A percentile compares a stretch with the other conserved stretches of the same genome.
Conservation (phyloP, 2,888 invertebrate genomes). For the Noctua comes region DNA sequence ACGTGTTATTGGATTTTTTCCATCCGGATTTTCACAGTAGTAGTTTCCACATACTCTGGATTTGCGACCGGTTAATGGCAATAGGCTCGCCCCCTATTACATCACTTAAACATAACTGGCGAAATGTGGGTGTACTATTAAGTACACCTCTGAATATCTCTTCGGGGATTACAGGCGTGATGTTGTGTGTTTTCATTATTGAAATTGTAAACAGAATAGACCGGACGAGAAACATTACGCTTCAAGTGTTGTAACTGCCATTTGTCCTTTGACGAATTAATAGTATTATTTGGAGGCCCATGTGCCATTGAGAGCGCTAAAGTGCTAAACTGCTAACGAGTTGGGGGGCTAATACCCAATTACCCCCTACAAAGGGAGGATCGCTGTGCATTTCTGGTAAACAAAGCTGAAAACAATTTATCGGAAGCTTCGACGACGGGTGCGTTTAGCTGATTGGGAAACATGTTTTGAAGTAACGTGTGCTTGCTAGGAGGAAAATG, state of each 20-base stretch:
- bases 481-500: neutral
- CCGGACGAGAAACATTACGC: neutral
- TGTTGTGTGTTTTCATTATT: too few relatives aligned
- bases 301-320: too few relatives aligned
- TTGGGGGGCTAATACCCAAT: constrained; percentile 12
- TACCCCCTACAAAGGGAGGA: neutral
- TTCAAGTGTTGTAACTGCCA: neutral
- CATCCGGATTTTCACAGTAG: too few relatives aligned
- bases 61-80: too few relatives aligned
- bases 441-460: neutral
- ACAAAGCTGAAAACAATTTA: constrained; percentile 16
- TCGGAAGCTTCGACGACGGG: neutral
- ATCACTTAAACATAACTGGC: too few relatives aligned
- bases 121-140: too few relatives aligned
- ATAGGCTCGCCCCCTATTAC: too few relatives aligned
- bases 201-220: neutral
- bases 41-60: too few relatives aligned
- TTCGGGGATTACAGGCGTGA: too few relatives aligned
- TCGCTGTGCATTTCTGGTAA: neutral
- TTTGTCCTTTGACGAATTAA: constrained; percentile 4
- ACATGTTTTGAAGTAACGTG: neutral
- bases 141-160: too few relatives aligned
- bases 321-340: constrained; percentile 10
- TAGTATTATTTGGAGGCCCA: neutral
- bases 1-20: neutral